A percentile compares a stretch with the other conserved stretches of the same genome.
Conservation (phyloP, 2,797 vertebrate genomes). For the Thripadectes ignobilis region DNA sequence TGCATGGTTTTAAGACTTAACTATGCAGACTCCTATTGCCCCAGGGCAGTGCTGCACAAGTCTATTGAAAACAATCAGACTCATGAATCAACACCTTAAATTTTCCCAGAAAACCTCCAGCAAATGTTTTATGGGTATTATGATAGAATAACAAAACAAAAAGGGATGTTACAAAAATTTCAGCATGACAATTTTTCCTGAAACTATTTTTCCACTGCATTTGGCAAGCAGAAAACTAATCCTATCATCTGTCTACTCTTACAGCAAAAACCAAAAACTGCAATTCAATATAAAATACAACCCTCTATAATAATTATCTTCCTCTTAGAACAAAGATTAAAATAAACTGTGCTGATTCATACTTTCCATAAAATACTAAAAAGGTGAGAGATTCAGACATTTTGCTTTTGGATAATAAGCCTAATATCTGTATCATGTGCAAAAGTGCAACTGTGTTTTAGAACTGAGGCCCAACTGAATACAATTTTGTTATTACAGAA, state of each 20-base stretch:
- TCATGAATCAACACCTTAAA: not conserved
- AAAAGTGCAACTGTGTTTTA: constrained; percentile 47
- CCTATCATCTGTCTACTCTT: not conserved
- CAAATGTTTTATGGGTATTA: constrained; percentile 40
- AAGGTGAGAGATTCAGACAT: constrained; percentile 27
- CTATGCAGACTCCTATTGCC: not conserved
- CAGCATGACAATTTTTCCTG: constrained; percentile 20
- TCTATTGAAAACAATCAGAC: not conserved
- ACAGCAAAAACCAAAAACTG: constrained; percentile 1
- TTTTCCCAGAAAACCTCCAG: constrained; percentile 53
- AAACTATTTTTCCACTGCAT: constrained; percentile 31
- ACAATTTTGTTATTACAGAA: not conserved
- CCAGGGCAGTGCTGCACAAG: not conserved
- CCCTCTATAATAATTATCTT: not conserved
- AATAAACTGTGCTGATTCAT: constrained; percentile 38
- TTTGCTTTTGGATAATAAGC: constrained; percentile 4
- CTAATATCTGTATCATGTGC: constrained; percentile 26
- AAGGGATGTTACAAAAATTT: not conserved
- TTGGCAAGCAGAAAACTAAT: constrained; percentile 42
- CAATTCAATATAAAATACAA: constrained; percentile 33
- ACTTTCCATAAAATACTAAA: constrained; percentile 32
- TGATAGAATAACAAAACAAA: constrained; percentile 17
- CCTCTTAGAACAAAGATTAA: constrained; percentile 28
- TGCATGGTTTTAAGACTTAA: not conserved
- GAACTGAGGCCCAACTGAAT: constrained; percentile 27